Evolutionary conservation across 2,113 vertebrate species (phyloP).

Genomic region (Alethe diademata): DNA sequence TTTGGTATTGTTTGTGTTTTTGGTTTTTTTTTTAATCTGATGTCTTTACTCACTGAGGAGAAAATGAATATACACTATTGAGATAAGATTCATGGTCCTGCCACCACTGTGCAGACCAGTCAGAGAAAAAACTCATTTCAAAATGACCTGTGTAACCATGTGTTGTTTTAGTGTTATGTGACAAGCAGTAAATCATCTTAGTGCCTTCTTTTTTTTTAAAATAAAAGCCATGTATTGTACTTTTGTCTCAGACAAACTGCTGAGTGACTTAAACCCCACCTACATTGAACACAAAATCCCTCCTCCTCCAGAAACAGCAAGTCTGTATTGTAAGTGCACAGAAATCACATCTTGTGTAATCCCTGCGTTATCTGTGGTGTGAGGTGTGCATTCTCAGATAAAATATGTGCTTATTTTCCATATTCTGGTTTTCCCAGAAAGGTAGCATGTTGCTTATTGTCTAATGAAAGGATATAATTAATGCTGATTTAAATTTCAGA

Average conservation of each 20-base stretch:
- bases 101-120: background rate
- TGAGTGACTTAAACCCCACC: background rate
- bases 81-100: background rate
- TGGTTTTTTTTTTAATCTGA: background rate
- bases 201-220: background rate
- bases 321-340: background rate
- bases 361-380: background rate
- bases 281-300: background rate
- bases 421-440: background rate
- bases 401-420: background rate
- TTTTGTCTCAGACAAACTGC: background rate
- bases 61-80: background rate
- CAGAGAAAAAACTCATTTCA: background rate
- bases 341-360: background rate
- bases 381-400: background rate
- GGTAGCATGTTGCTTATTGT: background rate
- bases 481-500: background rate
- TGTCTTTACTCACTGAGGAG: background rate
- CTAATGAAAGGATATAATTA: background rate
- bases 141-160: background rate
- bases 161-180: background rate
- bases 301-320: background rate
- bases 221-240: background rate
- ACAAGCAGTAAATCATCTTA: background rate
- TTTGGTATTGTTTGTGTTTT: background rate